Evolutionary conservation across 2,113 vertebrate species (phyloP).

Genomic region (Channa argus): DNA sequence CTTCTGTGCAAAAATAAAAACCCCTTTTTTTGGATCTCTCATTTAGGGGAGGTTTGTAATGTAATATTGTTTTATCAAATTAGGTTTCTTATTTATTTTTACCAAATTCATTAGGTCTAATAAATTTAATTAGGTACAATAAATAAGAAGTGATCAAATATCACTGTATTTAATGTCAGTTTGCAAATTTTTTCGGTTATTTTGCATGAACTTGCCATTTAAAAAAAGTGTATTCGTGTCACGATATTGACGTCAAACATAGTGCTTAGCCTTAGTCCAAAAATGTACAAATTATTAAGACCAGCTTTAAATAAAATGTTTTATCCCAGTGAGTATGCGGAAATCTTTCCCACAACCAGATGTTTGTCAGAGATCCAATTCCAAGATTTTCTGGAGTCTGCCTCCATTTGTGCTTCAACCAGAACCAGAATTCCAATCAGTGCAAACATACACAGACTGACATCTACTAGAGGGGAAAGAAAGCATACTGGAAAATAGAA

Average conservation of each 20-base stretch:
- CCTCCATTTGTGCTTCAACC: constrained; percentile 42
- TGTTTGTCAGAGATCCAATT: constrained; percentile 7
- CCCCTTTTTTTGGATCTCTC: no score
- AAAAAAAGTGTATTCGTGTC: not conserved
- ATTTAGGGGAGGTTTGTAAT: no score
- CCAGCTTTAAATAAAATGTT: not conserved
- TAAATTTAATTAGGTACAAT: no score
- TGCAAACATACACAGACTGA: constrained; percentile 55
- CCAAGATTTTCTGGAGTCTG: not conserved
- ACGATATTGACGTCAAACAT: constrained; percentile 9
- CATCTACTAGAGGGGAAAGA: constrained; percentile 8
- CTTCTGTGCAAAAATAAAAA: no score
- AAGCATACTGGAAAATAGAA: not conserved
- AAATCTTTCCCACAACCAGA: constrained; percentile 11
- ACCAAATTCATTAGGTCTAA: no score
- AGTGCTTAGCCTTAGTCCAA: not conserved
- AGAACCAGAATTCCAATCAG: constrained; percentile 60
- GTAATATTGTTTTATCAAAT: no score
- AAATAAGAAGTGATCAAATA: no score
- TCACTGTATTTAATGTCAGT: no score
- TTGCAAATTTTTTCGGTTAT: no score
- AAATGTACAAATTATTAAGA: not conserved
- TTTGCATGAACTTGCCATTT: not conserved
- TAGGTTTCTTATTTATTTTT: no score
- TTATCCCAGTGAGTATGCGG: not conserved